These are phyloP conservation scores for Scelioninae gen. 2 DNA, from an alignment of 2,888 invertebrate genomes.

Conservation along the genomic window DNA sequence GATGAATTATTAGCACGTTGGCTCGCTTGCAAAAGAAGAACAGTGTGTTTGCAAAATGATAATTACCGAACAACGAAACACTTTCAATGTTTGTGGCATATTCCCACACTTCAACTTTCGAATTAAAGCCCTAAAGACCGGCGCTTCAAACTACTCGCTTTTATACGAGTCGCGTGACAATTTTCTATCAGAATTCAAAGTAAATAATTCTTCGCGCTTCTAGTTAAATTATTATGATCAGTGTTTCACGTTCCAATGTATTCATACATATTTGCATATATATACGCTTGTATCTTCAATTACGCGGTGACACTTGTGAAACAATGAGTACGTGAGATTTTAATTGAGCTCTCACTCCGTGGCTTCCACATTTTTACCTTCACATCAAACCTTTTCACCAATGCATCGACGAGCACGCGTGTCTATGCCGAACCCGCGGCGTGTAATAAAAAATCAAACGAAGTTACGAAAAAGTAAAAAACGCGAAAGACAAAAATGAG, in stretches of 20 bases:
- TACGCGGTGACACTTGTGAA: conserved; percentile 59
- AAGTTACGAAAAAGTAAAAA: conserved; percentile 22
- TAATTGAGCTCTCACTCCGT: conserved; percentile 62
- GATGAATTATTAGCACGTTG: no score
- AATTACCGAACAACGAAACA: no score
- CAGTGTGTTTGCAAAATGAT: no score
- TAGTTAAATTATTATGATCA: conserved; percentile 33
- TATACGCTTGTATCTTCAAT: conserved; percentile 60
- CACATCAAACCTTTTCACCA: conserved; percentile 50
- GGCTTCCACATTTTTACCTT: conserved; percentile 43
- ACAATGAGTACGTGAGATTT: conserved; percentile 64
- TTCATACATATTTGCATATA: conserved; percentile 30
- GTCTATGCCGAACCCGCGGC: conserved; percentile 27
- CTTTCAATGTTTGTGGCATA: no score
- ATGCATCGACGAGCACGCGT: conserved; percentile 28
- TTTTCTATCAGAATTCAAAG: no score
- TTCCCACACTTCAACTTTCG: no score
- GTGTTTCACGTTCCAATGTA: background rate
- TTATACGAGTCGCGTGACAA: no score
- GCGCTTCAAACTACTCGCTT: no score
- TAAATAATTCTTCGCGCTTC: conserved; percentile 11
- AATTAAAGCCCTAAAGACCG: no score
- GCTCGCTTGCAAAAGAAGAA: no score
- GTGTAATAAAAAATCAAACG: conserved; percentile 56
- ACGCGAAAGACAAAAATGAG: conserved; percentile 15